Conservation (phyloP, 2,113 vertebrate species). For the Toxotes chatareus region DNA sequence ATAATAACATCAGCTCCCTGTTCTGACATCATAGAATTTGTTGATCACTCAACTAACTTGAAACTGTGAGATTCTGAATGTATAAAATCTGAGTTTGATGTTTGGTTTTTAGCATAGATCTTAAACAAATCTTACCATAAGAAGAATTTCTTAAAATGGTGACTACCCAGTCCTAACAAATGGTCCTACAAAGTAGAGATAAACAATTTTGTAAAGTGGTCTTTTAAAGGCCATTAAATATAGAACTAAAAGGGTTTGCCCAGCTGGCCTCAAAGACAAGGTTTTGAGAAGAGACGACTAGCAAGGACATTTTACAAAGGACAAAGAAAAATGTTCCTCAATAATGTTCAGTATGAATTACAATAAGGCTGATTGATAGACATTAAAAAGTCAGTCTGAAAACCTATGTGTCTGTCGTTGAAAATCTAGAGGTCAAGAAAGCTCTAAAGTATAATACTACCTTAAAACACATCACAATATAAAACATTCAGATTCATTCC, state of each 20-base stretch:
- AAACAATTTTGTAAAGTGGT: slow-evolving; percentile 52
- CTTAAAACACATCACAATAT: slow-evolving; percentile 64
- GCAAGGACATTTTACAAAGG: slow-evolving; percentile 56
- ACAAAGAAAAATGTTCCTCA: slow-evolving; percentile 36
- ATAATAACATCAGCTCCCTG: slow-evolving; percentile 52
- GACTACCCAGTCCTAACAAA: not conserved
- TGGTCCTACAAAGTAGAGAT: slow-evolving; percentile 5
- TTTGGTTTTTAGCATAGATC: not conserved
- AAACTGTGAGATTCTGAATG: not conserved
- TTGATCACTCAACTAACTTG: slow-evolving; percentile 3
- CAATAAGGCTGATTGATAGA: slow-evolving; percentile 52
- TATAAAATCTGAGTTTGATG: slow-evolving; percentile 5
- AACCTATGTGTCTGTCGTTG: slow-evolving; percentile 35
- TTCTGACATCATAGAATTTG: slow-evolving; percentile 50
- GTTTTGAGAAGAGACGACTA: slow-evolving; percentile 32
- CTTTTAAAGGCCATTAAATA: slow-evolving; percentile 35
- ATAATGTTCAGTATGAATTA: slow-evolving; percentile 37
- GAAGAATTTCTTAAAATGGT: slow-evolving; percentile 10
- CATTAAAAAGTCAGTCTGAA: slow-evolving; percentile 41
- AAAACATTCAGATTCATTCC: slow-evolving; percentile 67
- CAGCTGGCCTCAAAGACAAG: slow-evolving; percentile 40
- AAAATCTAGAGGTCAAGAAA: slow-evolving; percentile 55
- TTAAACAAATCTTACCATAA: not conserved
- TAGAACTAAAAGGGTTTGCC: slow-evolving; percentile 34
- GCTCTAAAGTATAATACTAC: slow-evolving; percentile 57